A percentile compares a stretch with the other conserved stretches of the same genome.
These are phyloP conservation scores for Varecia variegata DNA, from an alignment of 2,797 vertebrate species.

Conservation along the genomic window DNA sequence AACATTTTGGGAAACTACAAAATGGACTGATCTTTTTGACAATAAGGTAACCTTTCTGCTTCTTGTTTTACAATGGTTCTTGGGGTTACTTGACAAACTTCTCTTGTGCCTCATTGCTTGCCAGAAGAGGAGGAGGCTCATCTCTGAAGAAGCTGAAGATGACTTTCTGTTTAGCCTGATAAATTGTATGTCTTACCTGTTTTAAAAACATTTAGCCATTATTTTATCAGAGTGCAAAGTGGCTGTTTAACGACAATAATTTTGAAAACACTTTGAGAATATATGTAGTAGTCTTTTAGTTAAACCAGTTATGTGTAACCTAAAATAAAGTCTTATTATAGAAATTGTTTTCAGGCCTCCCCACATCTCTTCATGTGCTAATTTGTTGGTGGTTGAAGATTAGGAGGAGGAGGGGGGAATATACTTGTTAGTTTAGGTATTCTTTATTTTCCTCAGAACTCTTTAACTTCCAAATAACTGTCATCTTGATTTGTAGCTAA, in stretches of 20 bases:
- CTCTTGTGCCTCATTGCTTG: not conserved
- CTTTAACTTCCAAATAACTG: not conserved
- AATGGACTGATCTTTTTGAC: constrained; percentile 97
- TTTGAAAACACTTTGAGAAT: not conserved
- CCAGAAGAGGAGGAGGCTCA: not conserved
- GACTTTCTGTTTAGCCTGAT: not conserved
- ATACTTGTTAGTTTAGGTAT: not conserved
- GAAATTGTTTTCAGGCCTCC: not conserved
- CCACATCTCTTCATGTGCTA: not conserved
- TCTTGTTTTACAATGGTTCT: not conserved
- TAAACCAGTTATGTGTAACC: not conserved
- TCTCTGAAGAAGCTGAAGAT: not conserved
- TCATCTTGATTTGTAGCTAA: not conserved
- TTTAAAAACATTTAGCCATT: not conserved
- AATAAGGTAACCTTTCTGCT: constrained; percentile 89
- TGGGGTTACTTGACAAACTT: not conserved
- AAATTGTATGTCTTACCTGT: not conserved
- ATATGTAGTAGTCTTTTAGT: not conserved
- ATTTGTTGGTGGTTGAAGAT: not conserved
- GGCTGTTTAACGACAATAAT: not conserved
- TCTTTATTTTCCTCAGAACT: not conserved
- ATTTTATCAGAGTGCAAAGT: not conserved
- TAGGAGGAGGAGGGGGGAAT: rapidly evolving
- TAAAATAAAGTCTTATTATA: not conserved
- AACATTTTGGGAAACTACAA: constrained; percentile 96